Conservation (phyloP, 2,888 invertebrate genomes). For the Chaetoderma sp. region DNA sequence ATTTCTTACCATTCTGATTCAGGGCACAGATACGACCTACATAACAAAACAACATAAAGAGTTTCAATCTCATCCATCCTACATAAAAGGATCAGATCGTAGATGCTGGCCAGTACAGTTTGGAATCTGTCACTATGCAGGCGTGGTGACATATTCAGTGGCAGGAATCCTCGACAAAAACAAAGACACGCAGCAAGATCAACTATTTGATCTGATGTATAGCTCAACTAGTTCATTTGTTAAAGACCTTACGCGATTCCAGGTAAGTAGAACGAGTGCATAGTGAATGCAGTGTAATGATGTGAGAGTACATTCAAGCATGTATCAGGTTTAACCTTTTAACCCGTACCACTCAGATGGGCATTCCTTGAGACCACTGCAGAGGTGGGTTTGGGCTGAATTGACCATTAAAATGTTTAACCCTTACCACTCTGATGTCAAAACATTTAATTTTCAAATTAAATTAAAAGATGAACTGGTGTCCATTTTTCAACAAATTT, state of each 20-base stretch:
- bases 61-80: constrained; percentile 49
- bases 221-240: constrained; percentile 56
- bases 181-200: constrained; percentile 62
- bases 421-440: no score
- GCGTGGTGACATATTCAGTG: constrained; percentile 51
- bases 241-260: constrained; percentile 59
- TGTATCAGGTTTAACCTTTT: neutral
- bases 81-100: constrained; percentile 56
- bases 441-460: no score
- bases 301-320: no score
- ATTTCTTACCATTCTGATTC: neutral
- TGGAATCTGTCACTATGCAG: constrained; percentile 60
- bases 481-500: no score
- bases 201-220: constrained; percentile 61
- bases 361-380: no score
- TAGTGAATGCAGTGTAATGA: neutral
- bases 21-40: constrained; percentile 61
- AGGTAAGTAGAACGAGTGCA: constrained; percentile 41
- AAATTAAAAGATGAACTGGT: no score
- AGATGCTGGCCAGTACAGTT: constrained; percentile 58
- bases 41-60: constrained; percentile 57
- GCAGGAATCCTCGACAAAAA: constrained; percentile 62
- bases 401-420: no score
- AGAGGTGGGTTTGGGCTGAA: no score
- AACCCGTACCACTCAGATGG: no score